Percentiles rank a stretch among this genome's conserved stretches.
Conservation (phyloP, 2,113 vertebrate species). For the Syrmaticus mikado region DNA sequence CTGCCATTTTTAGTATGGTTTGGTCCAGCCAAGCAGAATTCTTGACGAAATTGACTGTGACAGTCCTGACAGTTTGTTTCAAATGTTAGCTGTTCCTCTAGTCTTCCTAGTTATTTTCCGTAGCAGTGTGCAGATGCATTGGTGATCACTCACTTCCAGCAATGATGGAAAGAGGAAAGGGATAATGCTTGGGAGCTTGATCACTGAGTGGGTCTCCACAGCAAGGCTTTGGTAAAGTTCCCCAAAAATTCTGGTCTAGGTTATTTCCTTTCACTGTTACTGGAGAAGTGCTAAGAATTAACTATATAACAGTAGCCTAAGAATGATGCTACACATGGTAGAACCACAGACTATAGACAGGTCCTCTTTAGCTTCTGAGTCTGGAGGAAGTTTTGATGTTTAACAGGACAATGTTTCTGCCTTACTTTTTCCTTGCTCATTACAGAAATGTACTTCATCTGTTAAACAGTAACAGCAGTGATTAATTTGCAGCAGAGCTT, state of each 20-base stretch:
- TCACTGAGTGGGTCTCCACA: neutral
- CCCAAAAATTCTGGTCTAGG: neutral
- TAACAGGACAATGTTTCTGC: neutral
- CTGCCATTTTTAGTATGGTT: neutral
- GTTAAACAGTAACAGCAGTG: neutral
- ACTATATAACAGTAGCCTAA: neutral
- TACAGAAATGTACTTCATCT: neutral
- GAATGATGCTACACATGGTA: neutral
- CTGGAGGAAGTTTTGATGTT: neutral
- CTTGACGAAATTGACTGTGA: neutral
- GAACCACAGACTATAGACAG: neutral
- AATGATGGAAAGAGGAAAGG: neutral
- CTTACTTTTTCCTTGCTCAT: neutral
- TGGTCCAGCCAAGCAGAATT: neutral
- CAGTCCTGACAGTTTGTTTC: neutral
- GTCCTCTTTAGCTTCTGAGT: neutral
- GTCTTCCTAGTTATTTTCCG: neutral
- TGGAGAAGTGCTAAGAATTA: neutral
- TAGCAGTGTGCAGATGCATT: neutral
- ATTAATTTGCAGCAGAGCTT: neutral
- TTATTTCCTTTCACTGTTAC: neutral
- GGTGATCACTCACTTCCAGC: accelerated
- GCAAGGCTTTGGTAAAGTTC: neutral
- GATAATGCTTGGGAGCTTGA: neutral
- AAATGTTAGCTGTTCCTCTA: neutral